phyloP scores from a whole-genome alignment of 2,888 invertebrate genomes.

The Apotomis betuletana region DNA sequence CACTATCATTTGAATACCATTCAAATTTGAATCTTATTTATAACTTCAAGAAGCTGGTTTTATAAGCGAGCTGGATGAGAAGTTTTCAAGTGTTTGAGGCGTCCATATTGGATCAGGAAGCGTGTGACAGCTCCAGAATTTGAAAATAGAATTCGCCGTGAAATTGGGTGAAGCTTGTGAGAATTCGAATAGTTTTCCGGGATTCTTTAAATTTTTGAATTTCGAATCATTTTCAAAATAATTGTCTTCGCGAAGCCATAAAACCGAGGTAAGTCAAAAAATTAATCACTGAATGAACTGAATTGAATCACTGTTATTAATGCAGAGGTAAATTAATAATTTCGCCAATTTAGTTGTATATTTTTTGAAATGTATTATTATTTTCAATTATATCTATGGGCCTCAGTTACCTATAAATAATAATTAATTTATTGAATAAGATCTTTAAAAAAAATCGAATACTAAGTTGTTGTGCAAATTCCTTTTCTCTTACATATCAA shows the following conservation, averaged over 20 bases:
- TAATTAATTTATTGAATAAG: too few species aligned
- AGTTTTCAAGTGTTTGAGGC: constrained; percentile 52
- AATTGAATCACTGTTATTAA: too few species aligned
- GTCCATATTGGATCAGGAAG: constrained; percentile 68
- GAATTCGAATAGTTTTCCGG: constrained; percentile 18
- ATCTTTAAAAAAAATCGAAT: not conserved
- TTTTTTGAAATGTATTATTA: too few species aligned
- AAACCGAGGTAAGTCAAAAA: constrained; percentile 20
- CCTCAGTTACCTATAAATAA: too few species aligned
- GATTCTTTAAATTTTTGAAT: not conserved
- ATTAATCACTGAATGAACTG: too few species aligned
- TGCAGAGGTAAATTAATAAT: too few species aligned
- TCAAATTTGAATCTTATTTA: constrained; percentile 31
- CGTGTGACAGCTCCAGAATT: constrained; percentile 65
- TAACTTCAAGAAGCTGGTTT: constrained; percentile 7
- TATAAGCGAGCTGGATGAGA: constrained; percentile 49
- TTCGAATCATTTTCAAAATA: not conserved
- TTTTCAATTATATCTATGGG: too few species aligned
- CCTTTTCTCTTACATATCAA: too few species aligned
- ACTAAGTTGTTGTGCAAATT: too few species aligned
- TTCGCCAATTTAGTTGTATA: too few species aligned
- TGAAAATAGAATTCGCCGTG: constrained; percentile 70
- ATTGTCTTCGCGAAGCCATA: too few species aligned
- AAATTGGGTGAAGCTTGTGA: constrained; percentile 64
- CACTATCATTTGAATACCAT: constrained; percentile 19